A percentile compares a stretch with the other conserved stretches of the same genome.
Evolutionary conservation across 2,888 invertebrate genomes (phyloP).

Genomic region (Mactromeris polynyma): DNA sequence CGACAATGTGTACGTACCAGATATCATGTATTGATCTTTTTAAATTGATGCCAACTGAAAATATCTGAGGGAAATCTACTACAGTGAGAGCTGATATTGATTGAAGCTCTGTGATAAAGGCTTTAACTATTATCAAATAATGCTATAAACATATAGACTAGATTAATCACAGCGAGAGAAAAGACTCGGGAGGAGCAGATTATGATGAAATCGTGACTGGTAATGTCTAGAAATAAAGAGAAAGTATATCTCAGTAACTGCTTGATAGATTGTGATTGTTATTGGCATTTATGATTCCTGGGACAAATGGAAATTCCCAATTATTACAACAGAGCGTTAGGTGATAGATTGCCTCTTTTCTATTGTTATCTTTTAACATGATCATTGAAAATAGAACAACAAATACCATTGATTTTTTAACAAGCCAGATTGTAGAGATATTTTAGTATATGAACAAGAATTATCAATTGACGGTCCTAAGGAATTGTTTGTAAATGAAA

Average conservation of each 20-base stretch:
- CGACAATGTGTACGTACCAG: conserved; percentile 21
- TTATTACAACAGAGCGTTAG: conserved; percentile 2
- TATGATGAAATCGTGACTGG: conserved; percentile 14
- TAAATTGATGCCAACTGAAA: conserved; percentile 32
- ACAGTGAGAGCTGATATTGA: conserved; percentile 34
- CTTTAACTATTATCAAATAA: conserved; percentile 55
- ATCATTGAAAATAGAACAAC: conserved; percentile 3
- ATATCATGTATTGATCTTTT: conserved; percentile 56
- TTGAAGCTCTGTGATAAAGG: conserved; percentile 24
- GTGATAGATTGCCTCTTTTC: conserved; percentile 1
- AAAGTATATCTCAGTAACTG: background rate
- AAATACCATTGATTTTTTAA: conserved; percentile 7
- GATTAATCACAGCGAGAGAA: conserved; percentile 25
- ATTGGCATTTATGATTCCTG: conserved; percentile 16
- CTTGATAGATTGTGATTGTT: conserved; percentile 1
- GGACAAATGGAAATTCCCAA: conserved; percentile 17
- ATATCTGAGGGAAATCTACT: conserved; percentile 42
- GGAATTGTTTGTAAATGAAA: background rate
- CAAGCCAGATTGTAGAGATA: background rate
- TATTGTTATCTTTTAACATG: background rate
- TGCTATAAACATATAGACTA: conserved; percentile 31
- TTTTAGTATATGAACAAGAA: background rate
- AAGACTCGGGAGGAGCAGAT: background rate
- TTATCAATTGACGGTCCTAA: background rate
- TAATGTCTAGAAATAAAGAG: background rate